Base-by-base conservation (phyloP, 2,888 invertebrate species). In the Mimachlamys varia region DNA sequence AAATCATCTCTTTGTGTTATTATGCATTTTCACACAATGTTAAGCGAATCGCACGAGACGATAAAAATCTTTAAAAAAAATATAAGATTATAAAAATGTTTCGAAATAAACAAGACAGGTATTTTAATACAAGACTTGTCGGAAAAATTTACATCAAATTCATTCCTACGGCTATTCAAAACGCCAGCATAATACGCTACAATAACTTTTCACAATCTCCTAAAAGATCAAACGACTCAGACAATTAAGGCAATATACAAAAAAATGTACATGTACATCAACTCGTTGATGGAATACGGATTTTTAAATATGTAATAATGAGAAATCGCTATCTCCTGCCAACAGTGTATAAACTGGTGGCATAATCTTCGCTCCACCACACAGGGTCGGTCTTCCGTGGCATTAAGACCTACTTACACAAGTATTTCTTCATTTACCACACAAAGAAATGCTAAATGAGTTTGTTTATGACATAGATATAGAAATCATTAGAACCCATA, bases 121-220 rank as follows among this genome's bases (percentile, higher is more conserved):
- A 27, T 33, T 33, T 76, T 76, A 76, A 76, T 27, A 33, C 76
- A 27, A 27, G 5, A 22, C 33, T 76, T 76, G 76, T 15, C 10
- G 27, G 33, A 33, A 76, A 27, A 76, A 27, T 33, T 76, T 76
- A 33, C 27, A 76, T 33, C 33, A 76, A 76, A 76, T 76, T 76
- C 76, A 76, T 33, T 76, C 33, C 33, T 33, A 10, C 33, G 17
- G 76, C 76, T 7, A 27, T 76, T 76, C 76, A 76, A 12, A 27
- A 76, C 13, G 13, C 19, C 4, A n/a, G 58, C 58, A 58, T 76
- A 76, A 76, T 76, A 76, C 13, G 33, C 76, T 33, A 76, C 76
- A 76, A 76, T 76, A 76, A 76, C 62, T 22, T 62, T 62, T 22
- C 62, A 62, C 62, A 62, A 22, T 62, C 62, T 62, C 17, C 62